Conservation (phyloP, 2,797 vertebrate genomes). For the Enteromius treurensis region DNA sequence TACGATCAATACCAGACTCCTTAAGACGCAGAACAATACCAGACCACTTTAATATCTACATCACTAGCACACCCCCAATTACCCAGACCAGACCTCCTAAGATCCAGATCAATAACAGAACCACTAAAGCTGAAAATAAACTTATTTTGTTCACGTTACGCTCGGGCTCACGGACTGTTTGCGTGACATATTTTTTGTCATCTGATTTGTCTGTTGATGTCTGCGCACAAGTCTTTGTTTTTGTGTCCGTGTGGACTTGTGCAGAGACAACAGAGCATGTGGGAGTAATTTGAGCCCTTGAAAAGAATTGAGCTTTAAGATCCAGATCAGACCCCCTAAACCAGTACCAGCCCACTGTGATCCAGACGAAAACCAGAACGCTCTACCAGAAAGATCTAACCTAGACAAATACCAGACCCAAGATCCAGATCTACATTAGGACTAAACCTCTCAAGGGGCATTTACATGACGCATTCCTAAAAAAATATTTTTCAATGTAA, state of each 20-base stretch:
- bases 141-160: not conserved
- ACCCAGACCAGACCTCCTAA: slow-evolving; percentile 4
- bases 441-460: not conserved
- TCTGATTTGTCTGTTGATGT: not conserved
- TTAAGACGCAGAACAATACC: not conserved
- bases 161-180: not conserved
- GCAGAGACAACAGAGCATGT: not conserved
- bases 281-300: not conserved
- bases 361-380: not conserved
- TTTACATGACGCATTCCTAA: not conserved
- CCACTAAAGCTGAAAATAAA: not conserved
- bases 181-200: not conserved
- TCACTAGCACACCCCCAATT: not conserved
- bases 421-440: not conserved
- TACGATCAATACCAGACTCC: not conserved
- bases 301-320: not conserved
- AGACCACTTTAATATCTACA: not conserved
- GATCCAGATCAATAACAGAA: not conserved
- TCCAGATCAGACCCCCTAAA: not conserved
- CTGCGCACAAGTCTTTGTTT: not conserved
- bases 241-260: not conserved
- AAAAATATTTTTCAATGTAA: too few species aligned
- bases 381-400: not conserved
- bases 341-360: not conserved
- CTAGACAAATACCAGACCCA: not conserved